These are phyloP conservation scores for Drosophila dunni DNA, from an alignment of 1,140 invertebrate genomes.

Conservation along the genomic window DNA sequence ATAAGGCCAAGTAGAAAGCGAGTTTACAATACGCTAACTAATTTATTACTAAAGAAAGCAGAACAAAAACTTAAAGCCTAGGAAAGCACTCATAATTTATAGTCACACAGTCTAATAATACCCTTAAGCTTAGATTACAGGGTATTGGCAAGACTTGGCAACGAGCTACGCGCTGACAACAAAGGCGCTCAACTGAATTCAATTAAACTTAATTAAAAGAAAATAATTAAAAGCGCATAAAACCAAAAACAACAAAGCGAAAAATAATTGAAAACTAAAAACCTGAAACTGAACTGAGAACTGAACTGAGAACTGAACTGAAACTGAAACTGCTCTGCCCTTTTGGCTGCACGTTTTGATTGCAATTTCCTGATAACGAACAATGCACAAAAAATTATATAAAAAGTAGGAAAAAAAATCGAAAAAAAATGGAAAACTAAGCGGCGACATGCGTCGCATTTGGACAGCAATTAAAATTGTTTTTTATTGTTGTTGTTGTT, in stretches of 20 bases:
- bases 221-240: constrained; percentile 43
- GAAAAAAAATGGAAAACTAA: constrained; percentile 29
- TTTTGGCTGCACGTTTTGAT: constrained; percentile 48
- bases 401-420: constrained; percentile 26
- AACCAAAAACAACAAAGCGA: constrained; percentile 3
- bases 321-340: constrained; percentile 6
- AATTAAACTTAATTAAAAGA: constrained; percentile 51
- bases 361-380: constrained; percentile 43
- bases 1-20: no score
- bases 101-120: no score
- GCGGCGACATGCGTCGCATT: constrained; percentile 28
- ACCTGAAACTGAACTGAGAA: constrained; percentile 10
- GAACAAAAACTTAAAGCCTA: no score
- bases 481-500: constrained; percentile 2
- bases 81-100: no score
- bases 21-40: no score
- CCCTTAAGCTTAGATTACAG: not conserved
- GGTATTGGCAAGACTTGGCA: constrained; percentile 12
- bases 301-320: no score
- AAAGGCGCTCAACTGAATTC: constrained; percentile 37
- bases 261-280: not conserved
- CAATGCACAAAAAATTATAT: constrained; percentile 6
- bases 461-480: constrained; percentile 32
- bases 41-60: no score
- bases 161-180: constrained; percentile 10